Evolutionary conservation across 2,888 invertebrate species (phyloP).

Genomic region (Invenusta paracnida): DNA sequence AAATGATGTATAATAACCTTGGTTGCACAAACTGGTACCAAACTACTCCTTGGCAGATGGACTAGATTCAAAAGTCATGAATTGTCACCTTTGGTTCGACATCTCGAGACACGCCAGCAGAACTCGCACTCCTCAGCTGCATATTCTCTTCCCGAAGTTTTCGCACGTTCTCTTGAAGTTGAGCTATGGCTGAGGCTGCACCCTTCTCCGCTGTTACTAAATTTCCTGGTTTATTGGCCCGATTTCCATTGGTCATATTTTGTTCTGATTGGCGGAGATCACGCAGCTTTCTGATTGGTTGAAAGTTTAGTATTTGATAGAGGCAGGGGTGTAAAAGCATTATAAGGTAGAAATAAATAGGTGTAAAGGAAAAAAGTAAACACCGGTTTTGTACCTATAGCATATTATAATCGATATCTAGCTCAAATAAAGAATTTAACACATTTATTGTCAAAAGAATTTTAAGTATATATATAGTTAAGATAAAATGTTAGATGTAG

Average conservation of each 20-base stretch:
- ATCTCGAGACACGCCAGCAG: not conserved
- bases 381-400: no score
- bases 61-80: no score
- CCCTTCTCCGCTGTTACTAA: not conserved
- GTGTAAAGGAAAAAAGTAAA: no score
- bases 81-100: not conserved
- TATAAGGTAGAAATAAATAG: not conserved
- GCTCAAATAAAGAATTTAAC: no score
- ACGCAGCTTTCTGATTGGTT: not conserved
- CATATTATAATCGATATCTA: no score
- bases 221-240: not conserved
- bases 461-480: no score
- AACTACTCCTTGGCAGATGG: no score
- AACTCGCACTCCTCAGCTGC: not conserved
- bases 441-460: no score
- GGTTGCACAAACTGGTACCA: no score
- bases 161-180: conserved; percentile 51
- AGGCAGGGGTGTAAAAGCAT: not conserved
- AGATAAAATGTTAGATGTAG: no score
- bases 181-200: not conserved
- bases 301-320: no score
- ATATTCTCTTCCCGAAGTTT: conserved; percentile 52
- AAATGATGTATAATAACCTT: no score
- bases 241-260: not conserved
- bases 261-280: not conserved